phyloP scores from a whole-genome alignment of 2,113 vertebrate species.

The Hydropotes inermis region DNA sequence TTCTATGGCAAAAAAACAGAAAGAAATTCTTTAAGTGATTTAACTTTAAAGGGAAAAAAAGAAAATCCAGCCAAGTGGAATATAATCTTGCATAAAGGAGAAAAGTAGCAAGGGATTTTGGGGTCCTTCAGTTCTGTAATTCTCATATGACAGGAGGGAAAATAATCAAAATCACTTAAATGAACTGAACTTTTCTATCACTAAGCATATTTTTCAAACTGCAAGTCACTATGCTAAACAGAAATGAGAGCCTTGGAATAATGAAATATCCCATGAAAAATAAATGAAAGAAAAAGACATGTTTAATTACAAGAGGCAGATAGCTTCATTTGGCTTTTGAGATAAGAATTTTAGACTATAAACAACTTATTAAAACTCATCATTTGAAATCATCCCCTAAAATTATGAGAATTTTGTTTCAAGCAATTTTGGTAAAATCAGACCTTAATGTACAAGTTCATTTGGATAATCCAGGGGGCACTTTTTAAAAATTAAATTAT shows the following conservation, averaged over 20 bases:
- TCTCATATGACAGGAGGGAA: neutral
- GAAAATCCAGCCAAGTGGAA: neutral
- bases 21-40: neutral
- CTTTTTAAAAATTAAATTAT: conserved; percentile 4
- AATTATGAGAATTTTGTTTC: neutral
- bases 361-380: neutral
- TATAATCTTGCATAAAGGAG: neutral
- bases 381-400: neutral
- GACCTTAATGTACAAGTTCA: neutral
- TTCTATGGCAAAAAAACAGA: neutral
- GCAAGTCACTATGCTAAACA: neutral
- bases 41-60: neutral
- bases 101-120: neutral
- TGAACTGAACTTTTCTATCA: neutral
- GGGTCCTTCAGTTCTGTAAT: neutral
- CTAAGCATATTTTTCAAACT: neutral
- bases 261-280: neutral
- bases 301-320: neutral
- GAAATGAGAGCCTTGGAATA: neutral
- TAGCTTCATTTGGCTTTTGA: neutral
- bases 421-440: neutral
- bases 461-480: neutral
- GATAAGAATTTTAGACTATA: neutral
- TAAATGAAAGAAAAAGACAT: neutral
- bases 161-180: neutral